These are phyloP conservation scores for Dromas ardeola DNA, from an alignment of 2,113 vertebrate genomes.

Conservation along the genomic window DNA sequence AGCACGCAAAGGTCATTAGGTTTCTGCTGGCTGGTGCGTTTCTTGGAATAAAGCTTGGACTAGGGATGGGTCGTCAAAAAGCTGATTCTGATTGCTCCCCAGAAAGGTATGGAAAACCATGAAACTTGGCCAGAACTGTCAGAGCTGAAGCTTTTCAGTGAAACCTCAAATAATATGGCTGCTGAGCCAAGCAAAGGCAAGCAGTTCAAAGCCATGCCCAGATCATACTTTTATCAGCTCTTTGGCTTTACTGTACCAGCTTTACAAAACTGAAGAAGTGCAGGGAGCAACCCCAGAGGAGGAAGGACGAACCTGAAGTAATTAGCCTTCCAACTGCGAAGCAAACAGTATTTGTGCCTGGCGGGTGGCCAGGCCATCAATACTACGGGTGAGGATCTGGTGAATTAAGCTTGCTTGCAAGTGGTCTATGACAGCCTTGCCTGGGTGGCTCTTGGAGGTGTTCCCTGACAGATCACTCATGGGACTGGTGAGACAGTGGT, in stretches of 20 bases:
- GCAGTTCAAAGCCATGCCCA: background rate
- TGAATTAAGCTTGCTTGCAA: background rate
- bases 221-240: background rate
- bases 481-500: background rate
- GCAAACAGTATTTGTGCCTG: background rate
- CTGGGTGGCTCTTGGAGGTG: background rate
- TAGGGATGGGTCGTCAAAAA: background rate
- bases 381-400: background rate
- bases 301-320: background rate
- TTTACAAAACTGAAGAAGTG: background rate
- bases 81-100: background rate
- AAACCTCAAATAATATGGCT: background rate
- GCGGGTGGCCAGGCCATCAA: background rate
- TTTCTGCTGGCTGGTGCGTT: background rate
- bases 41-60: background rate
- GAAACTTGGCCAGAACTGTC: background rate
- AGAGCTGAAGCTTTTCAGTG: background rate
- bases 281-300: background rate
- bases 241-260: background rate
- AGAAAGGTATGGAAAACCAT: background rate
- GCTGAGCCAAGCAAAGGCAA: background rate
- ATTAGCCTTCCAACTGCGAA: background rate
- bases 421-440: background rate
- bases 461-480: background rate
- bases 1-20: background rate